Base-by-base conservation (phyloP, 2,113 vertebrate species). In the Cyprinus carpio region DNA sequence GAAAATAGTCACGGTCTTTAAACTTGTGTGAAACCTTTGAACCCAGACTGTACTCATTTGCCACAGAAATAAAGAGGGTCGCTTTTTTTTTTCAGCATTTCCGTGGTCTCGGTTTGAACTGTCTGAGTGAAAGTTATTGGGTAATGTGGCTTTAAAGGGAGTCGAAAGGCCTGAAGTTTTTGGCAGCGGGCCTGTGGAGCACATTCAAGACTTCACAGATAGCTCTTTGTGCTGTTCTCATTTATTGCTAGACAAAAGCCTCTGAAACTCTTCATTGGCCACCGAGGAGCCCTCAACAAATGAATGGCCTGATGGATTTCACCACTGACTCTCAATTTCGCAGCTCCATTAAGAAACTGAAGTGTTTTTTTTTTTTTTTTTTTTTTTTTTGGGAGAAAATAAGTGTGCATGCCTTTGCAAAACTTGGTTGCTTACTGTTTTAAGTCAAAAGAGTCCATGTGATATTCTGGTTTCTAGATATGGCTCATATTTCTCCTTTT, bases 171-270 rank as follows among this genome's bases (percentile, higher is more conserved):
- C 95, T 94, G 90, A 93, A 94, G 90, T 88, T 92, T 92, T 92
- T 97, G 97, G 97, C 96, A 51, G 89, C 40, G 91, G 91, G 95
- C 96, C 96, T 94, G 92, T 94, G 82, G 94, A 92, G 91, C 87
- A 94, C 94, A 95, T 96, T 96, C 95, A 94, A 94, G 92, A 93
- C 95, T 93, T 92, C 95, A 97, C 96, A 98, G 97, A 95, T 85
- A 8, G 90, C 82, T 93, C 96, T 97, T 97, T 98, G 96, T 98
- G 91, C 93, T 87, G 90, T 27, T 89, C 91, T 91, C 93, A 91
- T 93, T 93, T 91, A 89, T 54, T 82, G 87, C 87, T 93, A 95
- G 94, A 96, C 95, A 96, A 96, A 96, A 94, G 95, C 95, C 93
- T 95, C 92, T 93, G 94, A 94, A 93, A 69, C 80, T 69, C 80